Base-by-base conservation (phyloP, 2,888 invertebrate genomes). In the Stictocephala bisonia region DNA sequence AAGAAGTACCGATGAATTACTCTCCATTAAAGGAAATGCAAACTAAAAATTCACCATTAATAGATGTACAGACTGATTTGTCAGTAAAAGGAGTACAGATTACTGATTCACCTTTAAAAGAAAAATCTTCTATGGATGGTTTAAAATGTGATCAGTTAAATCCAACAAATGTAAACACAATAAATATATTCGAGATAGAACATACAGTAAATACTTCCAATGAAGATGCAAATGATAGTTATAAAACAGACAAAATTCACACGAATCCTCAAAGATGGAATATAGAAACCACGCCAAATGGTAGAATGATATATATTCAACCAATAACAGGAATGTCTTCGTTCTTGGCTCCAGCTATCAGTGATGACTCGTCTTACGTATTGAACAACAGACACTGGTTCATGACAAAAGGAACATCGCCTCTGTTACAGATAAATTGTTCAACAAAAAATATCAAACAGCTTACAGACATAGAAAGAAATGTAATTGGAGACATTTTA, bases 401-500 rank as follows among this genome's bases (percentile, higher is more conserved):
- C 40, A 27, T 73, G 29, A 67, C 73, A n/a, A 73, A 73, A 67
- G 73, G 73, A 9, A 41, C 44, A n/a, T 73, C 73, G 11, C 73
- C 73, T 18, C 18, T 56, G 1, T 13, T 67, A 7, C 24, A 53
- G 44, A 48, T 29, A 11, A 31, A 9, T 27, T 26, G 24, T 27
- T n/a, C 11, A 3, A 41, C 41, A 13, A 26, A 60, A 13, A 27
- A 2, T 60, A 27, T 9, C 3, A 24, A 60, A 27, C 1, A 26
- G 4, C 18, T 71, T 27, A n/a, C 35, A 41, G 56, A 56, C 29
- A 35, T 7, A 18, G 35, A 70, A 40, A 70, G 56, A 40, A 18
- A 22, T 9, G 40, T 31, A 50, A 22, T 67, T 18, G 18, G 35
- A 15, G 44, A 60, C 18, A 58, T 71, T 27, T 13, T 70, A 3